Conservation (phyloP, 2,888 invertebrate genomes). For the Agapetus fuscipes region DNA sequence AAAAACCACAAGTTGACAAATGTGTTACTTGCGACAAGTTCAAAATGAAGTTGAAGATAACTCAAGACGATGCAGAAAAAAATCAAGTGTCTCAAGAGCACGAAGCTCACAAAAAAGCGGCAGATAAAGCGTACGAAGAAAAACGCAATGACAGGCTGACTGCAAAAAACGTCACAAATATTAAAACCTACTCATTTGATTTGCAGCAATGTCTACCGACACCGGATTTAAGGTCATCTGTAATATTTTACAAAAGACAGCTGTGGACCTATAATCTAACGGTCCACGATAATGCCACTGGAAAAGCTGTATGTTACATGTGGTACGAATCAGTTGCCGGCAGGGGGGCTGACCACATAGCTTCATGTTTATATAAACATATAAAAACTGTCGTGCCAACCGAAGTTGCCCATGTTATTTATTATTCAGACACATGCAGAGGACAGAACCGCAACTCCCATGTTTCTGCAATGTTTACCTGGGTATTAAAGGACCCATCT, state of each 20-base stretch:
- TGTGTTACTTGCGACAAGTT: constrained; percentile 14
- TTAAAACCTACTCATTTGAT: constrained; percentile 1
- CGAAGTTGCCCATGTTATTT: constrained; percentile 9
- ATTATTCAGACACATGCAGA: constrained; percentile 19
- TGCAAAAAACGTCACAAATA: constrained; percentile 3
- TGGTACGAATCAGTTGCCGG: constrained; percentile 19
- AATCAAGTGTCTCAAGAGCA: neutral
- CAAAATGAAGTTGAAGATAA: constrained; percentile 8
- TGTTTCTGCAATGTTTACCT: constrained; percentile 22
- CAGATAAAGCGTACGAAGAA: constrained; percentile 7
- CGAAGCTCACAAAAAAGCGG: too few species aligned
- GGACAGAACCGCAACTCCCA: constrained; percentile 22
- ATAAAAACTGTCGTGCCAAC: constrained; percentile 7
- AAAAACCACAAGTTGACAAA: constrained; percentile 9
- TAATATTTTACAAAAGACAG: constrained; percentile 3
- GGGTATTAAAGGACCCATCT: constrained; percentile 11
- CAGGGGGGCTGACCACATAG: constrained; percentile 22
- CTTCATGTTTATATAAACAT: constrained; percentile 18
- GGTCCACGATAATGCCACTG: constrained; percentile 13
- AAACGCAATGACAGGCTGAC: constrained; percentile 3
- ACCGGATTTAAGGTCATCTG: too few species aligned
- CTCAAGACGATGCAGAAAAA: constrained; percentile 7
- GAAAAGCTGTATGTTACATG: constrained; percentile 15
- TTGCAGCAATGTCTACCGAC: constrained; percentile 1
- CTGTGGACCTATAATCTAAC: constrained; percentile 12